phyloP scores from a whole-genome alignment of 2,113 vertebrate genomes.

The Xenopus tropicalis region UCB_Xtro_10.0 CM004443.2:33935001-33935500 shows the following conservation, averaged over 20 bases:
- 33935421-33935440: too few relatives aligned
- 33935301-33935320: slow-evolving; percentile 16
- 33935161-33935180: not conserved
- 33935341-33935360: not conserved
- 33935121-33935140: not conserved
- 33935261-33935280: slow-evolving; percentile 34
- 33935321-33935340: slow-evolving; percentile 4
- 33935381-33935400: too few relatives aligned
- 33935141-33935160: not conserved
- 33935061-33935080: too few relatives aligned
- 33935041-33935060: too few relatives aligned
- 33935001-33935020: too few relatives aligned
- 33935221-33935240: slow-evolving; percentile 28
- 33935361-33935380: too few relatives aligned
- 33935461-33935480: too few relatives aligned
- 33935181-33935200: slow-evolving; percentile 9
- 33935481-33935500: too few relatives aligned
- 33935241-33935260: slow-evolving; percentile 29
- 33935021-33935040: too few relatives aligned
- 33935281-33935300: slow-evolving; percentile 18
- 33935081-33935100: not conserved
- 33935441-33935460: too few relatives aligned
- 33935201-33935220: slow-evolving; percentile 10
- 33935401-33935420: too few relatives aligned
- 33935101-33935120: not conserved